Conservation (phyloP, 1,140 invertebrate species). For the Cyclina sinensis region DNA sequence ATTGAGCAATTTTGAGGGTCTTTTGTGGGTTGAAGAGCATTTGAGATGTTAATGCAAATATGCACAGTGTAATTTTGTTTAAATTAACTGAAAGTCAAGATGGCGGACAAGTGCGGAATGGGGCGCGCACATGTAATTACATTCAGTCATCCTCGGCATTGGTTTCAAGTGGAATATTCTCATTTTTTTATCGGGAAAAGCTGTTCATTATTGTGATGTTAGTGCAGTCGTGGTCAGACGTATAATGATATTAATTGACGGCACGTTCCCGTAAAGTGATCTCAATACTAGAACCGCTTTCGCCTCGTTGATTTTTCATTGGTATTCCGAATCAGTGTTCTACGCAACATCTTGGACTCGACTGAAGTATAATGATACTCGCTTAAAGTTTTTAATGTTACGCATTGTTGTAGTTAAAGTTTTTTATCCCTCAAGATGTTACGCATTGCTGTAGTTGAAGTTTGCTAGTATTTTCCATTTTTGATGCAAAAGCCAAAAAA, state of each 20-base stretch:
- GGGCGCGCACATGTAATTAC: constrained; percentile 3
- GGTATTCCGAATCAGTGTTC: not conserved
- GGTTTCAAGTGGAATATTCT: constrained; percentile 50
- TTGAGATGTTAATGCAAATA: constrained; percentile 55
- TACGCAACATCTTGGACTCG: not conserved
- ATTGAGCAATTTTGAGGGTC: constrained; percentile 65
- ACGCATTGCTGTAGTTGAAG: too few species aligned
- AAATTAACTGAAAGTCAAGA: constrained; percentile 68
- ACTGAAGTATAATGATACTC: too few species aligned
- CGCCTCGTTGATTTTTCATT: constrained; percentile 10
- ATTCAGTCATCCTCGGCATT: constrained; percentile 25
- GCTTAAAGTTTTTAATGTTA: too few species aligned
- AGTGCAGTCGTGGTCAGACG: constrained; percentile 25
- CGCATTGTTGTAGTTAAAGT: too few species aligned
- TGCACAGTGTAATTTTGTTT: constrained; percentile 61
- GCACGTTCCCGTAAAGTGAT: constrained; percentile 17
- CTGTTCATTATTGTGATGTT: constrained; percentile 37
- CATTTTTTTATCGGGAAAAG: constrained; percentile 34
- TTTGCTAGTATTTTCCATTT: too few species aligned
- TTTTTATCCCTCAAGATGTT: too few species aligned
- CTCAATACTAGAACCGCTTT: not conserved
- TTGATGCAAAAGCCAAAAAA: too few species aligned
- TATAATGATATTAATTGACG: constrained; percentile 41
- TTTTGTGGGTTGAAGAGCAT: constrained; percentile 48
- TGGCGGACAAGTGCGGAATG: constrained; percentile 45